Conservation (phyloP, 2,888 invertebrate genomes). For the Dendrolimus houi region DNA sequence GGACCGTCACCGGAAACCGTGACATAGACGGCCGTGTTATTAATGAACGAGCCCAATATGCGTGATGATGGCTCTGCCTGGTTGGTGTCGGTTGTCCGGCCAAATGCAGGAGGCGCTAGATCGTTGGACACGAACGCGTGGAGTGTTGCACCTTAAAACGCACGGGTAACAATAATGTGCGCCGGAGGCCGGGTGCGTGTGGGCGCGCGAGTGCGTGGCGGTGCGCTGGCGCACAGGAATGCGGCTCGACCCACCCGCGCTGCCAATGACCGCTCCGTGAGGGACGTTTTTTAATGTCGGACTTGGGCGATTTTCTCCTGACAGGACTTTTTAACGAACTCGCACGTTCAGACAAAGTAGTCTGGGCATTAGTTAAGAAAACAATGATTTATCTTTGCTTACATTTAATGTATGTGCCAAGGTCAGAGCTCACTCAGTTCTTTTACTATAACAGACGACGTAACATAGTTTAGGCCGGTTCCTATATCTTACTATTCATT, state of each 20-base stretch:
- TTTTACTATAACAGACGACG: too few relatives aligned
- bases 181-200: constrained; percentile 37
- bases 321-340: constrained; percentile 47
- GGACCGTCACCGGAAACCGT: constrained; percentile 56
- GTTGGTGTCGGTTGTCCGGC: constrained; percentile 23
- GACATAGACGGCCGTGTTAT: constrained; percentile 59
- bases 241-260: constrained; percentile 69
- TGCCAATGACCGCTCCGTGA: constrained; percentile 71
- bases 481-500: too few relatives aligned
- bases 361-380: too few relatives aligned
- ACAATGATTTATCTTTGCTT: too few relatives aligned
- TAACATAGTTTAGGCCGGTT: too few relatives aligned
- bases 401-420: too few relatives aligned
- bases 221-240: constrained; percentile 68
- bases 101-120: constrained; percentile 19
- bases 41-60: constrained; percentile 54
- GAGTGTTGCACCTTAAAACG: constrained; percentile 15
- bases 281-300: constrained; percentile 64
- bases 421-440: too few relatives aligned
- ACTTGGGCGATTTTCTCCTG: constrained; percentile 54
- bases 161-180: constrained; percentile 18
- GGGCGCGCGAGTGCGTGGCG: constrained; percentile 52
- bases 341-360: too few relatives aligned
- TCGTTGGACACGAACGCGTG: constrained; percentile 1
- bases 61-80: constrained; percentile 30